Conservation (phyloP, 2,113 vertebrate species). For the Gallinago undulata region DNA sequence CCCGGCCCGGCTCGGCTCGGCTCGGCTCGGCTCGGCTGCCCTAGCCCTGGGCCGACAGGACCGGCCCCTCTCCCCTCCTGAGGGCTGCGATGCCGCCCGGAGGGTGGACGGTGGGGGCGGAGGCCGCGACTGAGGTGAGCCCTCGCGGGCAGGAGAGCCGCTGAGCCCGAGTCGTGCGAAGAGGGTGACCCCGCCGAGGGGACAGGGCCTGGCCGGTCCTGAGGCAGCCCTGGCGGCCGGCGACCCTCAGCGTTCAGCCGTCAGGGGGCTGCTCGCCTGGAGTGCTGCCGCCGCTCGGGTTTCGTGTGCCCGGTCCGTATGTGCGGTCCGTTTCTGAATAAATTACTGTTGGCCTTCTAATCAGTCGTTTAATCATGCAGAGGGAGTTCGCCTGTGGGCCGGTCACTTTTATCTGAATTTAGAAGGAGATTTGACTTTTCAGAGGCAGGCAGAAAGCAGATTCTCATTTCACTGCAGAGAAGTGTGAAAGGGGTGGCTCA, state of each 20-base stretch:
- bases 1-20: too few relatives aligned
- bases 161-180: too few relatives aligned
- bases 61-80: too few relatives aligned
- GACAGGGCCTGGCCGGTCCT: not conserved
- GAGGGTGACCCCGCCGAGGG: not conserved
- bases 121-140: too few relatives aligned
- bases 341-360: not conserved
- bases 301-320: not conserved
- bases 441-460: not conserved
- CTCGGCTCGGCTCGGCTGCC: accelerated
- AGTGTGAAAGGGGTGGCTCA: too few relatives aligned
- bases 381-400: not conserved
- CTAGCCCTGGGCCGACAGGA: too few relatives aligned
- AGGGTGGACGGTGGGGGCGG: too few relatives aligned
- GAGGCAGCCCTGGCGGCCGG: not conserved
- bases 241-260: too few relatives aligned
- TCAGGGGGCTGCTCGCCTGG: not conserved
- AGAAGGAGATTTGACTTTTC: not conserved
- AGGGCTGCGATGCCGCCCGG: not conserved
- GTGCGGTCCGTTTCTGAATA: not conserved
- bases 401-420: not conserved
- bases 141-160: too few relatives aligned
- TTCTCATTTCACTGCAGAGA: accelerated
- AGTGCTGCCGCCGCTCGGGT: not conserved
- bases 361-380: not conserved